These are phyloP conservation scores for Procambarus virginalis DNA, from an alignment of 1,140 invertebrate species.

Conservation along the genomic window DNA sequence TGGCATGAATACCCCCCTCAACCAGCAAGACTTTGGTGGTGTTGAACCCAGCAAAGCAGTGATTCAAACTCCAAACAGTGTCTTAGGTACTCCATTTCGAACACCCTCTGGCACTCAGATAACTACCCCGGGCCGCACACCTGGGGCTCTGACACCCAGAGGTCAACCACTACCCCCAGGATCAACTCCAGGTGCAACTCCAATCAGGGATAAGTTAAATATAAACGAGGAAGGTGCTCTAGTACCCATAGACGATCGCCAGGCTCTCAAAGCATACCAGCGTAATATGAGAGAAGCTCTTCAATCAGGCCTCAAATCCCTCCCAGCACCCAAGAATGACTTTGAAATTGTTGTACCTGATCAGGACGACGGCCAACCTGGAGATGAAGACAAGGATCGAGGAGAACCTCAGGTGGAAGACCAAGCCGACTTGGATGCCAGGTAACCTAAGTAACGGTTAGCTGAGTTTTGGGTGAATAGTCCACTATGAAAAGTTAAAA, in stretches of 20 bases:
- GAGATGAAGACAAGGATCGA: slow-evolving; percentile 74
- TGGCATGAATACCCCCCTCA: slow-evolving; percentile 93
- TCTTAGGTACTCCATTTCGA: slow-evolving; percentile 93
- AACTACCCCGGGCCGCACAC: slow-evolving; percentile 70
- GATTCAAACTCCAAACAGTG: slow-evolving; percentile 94
- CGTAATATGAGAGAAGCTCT: slow-evolving; percentile 74
- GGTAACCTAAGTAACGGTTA: slow-evolving; percentile 71
- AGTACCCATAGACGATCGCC: slow-evolving; percentile 72
- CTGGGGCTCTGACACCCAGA: slow-evolving; percentile 63
- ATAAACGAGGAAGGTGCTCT: slow-evolving; percentile 91
- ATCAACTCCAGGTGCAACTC: slow-evolving; percentile 74
- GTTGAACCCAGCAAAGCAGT: slow-evolving; percentile 84
- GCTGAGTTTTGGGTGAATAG: no score
- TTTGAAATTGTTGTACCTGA: slow-evolving; percentile 98
- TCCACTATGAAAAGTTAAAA: no score
- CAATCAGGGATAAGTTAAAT: slow-evolving; percentile 93
- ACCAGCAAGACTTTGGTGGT: slow-evolving; percentile 90
- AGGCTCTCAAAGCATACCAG: slow-evolving; percentile 67
- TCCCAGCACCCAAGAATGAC: slow-evolving; percentile 96
- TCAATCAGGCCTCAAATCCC: slow-evolving; percentile 82
- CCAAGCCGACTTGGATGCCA: slow-evolving; percentile 92
- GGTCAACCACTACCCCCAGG: slow-evolving; percentile 63
- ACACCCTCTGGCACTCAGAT: slow-evolving; percentile 74
- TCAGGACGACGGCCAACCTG: slow-evolving; percentile 80
- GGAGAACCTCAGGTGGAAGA: slow-evolving; percentile 80